phyloP scores from a whole-genome alignment of 2,797 vertebrate species.

The Aulostomus chinensis region DNA sequence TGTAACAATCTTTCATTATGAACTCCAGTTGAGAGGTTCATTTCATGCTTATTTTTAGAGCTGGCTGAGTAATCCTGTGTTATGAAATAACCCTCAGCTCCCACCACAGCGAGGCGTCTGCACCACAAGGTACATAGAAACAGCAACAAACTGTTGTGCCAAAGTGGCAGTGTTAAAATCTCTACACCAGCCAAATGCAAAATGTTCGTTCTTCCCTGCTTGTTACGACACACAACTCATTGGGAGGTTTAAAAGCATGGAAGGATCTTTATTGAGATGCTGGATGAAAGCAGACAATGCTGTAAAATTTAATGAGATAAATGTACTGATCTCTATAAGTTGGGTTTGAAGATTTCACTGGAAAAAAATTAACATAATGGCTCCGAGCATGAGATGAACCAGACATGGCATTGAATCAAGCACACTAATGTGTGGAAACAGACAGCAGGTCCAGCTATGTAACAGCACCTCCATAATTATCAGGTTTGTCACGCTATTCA shows the following conservation, averaged over 20 bases:
- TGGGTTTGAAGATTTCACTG: constrained; percentile 14
- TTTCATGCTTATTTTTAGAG: constrained; percentile 76
- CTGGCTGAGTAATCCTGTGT: constrained; percentile 69
- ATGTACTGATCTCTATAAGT: constrained; percentile 3
- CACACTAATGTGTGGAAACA: constrained; percentile 38
- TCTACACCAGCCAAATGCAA: constrained; percentile 4
- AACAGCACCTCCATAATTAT: constrained; percentile 40
- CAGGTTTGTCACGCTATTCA: constrained; percentile 35
- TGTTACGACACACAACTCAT: constrained; percentile 7
- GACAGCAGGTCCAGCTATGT: constrained; percentile 24
- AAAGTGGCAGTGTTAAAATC: constrained; percentile 28
- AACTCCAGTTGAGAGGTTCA: constrained; percentile 68
- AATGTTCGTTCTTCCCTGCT: constrained; percentile 5
- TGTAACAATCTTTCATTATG: constrained; percentile 66
- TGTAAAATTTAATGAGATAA: constrained; percentile 14
- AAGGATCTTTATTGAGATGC: constrained; percentile 7
- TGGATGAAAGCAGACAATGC: constrained; percentile 2
- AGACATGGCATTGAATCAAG: constrained; percentile 30
- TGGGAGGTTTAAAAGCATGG: constrained; percentile 7
- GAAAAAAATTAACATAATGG: constrained; percentile 2
- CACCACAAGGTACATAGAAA: constrained; percentile 57
- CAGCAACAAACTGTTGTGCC: constrained; percentile 49
- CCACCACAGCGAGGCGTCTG: constrained; percentile 64
- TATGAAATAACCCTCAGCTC: constrained; percentile 70
- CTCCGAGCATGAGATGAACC: constrained; percentile 24